These are phyloP conservation scores for Sipha maydis DNA, from an alignment of 2,888 invertebrate genomes.

Conservation along the genomic window DNA sequence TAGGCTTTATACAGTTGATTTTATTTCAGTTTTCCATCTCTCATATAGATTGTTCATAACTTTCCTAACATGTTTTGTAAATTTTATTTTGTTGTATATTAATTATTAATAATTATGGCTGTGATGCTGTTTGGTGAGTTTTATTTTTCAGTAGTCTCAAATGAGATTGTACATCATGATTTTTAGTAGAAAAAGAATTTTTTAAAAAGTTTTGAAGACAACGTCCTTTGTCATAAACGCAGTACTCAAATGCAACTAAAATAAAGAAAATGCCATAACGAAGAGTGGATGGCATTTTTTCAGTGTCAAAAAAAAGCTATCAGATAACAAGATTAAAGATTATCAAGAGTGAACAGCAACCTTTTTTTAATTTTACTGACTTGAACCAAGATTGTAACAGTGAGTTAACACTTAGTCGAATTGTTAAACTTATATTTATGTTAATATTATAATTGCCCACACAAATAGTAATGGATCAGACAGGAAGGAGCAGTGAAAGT, in stretches of 20 bases:
- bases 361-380: too few relatives aligned
- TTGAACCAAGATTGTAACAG: too few relatives aligned
- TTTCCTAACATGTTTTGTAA: neutral
- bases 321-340: neutral
- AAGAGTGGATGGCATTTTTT: conserved; percentile 4
- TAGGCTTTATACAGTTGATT: neutral
- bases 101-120: neutral
- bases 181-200: conserved; percentile 23
- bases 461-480: neutral
- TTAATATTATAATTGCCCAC: neutral
- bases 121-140: neutral
- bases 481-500: neutral
- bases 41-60: neutral
- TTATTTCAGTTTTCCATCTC: neutral
- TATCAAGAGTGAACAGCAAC: too few relatives aligned
- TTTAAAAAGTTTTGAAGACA: conserved; percentile 8
- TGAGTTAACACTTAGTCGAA: neutral
- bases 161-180: neutral
- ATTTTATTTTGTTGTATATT: neutral
- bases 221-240: neutral
- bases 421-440: neutral
- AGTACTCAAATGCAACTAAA: neutral
- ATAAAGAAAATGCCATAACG: neutral
- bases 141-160: neutral
- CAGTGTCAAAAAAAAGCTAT: conserved; percentile 8